These are phyloP conservation scores for Lepilemur ruficaudatus DNA, from an alignment of 2,797 vertebrate genomes.

Conservation along the genomic window DNA sequence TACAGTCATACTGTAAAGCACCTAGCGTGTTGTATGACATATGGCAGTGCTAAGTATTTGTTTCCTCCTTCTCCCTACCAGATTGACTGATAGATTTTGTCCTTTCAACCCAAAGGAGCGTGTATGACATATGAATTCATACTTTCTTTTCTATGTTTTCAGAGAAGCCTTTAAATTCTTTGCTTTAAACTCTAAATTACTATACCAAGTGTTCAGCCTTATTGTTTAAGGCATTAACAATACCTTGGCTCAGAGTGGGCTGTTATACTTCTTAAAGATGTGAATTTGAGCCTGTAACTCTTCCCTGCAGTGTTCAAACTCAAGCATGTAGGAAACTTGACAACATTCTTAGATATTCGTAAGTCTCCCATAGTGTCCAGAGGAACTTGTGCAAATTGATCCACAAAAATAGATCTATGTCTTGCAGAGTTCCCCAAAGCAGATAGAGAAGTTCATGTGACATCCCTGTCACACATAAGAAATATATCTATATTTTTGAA, in stretches of 20 bases:
- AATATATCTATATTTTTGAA: neutral
- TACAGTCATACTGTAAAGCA: neutral
- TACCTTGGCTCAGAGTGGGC: neutral
- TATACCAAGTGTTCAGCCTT: neutral
- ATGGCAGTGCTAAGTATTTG: neutral
- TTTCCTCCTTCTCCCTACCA: neutral
- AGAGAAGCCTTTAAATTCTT: neutral
- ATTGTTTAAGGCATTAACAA: neutral
- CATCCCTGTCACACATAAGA: neutral
- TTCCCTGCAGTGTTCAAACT: neutral
- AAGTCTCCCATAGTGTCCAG: neutral
- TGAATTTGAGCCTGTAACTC: neutral
- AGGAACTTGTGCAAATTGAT: neutral
- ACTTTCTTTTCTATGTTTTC: neutral
- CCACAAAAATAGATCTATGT: neutral
- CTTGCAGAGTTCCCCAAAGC: neutral
- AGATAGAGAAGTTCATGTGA: constrained; percentile 32
- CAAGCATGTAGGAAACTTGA: neutral
- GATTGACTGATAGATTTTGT: neutral
- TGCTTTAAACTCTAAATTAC: neutral
- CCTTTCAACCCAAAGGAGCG: neutral
- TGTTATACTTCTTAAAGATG: neutral
- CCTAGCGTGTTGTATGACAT: neutral
- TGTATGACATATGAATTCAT: neutral
- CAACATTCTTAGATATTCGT: constrained; percentile 32